These are phyloP conservation scores for Stictonetta naevosa DNA, from an alignment of 2,113 vertebrate genomes.

Conservation along the genomic window DNA sequence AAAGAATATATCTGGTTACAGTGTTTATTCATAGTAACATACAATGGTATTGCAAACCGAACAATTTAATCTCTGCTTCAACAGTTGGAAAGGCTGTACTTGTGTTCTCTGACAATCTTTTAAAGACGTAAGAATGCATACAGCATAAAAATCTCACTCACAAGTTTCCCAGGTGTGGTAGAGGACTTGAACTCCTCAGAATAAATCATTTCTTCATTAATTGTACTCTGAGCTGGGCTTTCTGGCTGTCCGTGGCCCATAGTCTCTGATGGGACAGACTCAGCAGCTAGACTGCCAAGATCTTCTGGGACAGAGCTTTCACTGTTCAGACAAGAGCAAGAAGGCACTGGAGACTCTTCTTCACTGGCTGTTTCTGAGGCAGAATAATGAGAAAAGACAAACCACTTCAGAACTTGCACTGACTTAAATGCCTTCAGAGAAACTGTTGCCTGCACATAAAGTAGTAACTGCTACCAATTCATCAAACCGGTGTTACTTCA, in stretches of 20 bases:
- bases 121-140: neutral
- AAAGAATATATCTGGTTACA: neutral
- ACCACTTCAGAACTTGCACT: neutral
- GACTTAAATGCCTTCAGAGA: neutral
- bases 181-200: constrained; percentile 83
- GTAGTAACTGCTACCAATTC: neutral
- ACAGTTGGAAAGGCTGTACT: neutral
- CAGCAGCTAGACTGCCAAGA: constrained; percentile 69
- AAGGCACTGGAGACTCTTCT: constrained; percentile 75
- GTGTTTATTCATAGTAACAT: neutral
- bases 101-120: neutral
- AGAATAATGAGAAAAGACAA: neutral
- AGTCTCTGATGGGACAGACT: constrained; percentile 68
- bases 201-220: constrained; percentile 76
- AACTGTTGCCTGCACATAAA: neutral
- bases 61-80: neutral
- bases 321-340: constrained; percentile 81
- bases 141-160: constrained; percentile 62
- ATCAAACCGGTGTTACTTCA: neutral
- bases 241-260: constrained; percentile 38
- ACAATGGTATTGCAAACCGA: neutral
- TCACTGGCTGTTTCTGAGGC: constrained; percentile 81
- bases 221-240: constrained; percentile 68
- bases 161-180: constrained; percentile 76
- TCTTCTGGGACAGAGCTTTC: constrained; percentile 80